phyloP scores from a whole-genome alignment of 2,888 invertebrate genomes.

The Orthonychiurus folsomi region DNA sequence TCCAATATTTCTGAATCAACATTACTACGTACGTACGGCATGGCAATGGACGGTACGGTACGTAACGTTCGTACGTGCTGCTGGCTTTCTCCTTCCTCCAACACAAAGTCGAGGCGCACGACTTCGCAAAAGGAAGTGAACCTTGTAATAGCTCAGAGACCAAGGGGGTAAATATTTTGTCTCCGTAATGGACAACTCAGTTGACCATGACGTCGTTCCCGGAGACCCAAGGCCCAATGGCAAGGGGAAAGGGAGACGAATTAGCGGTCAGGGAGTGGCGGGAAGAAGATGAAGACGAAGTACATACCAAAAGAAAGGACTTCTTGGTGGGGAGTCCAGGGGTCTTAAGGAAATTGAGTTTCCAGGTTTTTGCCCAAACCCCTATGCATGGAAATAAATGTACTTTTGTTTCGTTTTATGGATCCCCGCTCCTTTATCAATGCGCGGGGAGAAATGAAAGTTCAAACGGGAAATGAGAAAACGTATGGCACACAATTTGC shows the following conservation, averaged over 20 bases:
- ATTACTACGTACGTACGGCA: too few species aligned
- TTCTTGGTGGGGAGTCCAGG: too few species aligned
- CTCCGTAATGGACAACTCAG: slow-evolving; percentile 25
- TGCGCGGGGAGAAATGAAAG: slow-evolving; percentile 36
- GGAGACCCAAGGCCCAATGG: too few species aligned
- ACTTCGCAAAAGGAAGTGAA: slow-evolving; percentile 2
- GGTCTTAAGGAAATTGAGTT: neutral
- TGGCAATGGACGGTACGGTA: neutral
- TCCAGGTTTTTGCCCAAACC: neutral
- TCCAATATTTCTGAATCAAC: neutral
- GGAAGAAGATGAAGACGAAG: neutral
- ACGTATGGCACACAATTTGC: slow-evolving; percentile 40
- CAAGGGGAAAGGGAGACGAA: slow-evolving; percentile 1
- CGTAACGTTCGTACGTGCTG: too few species aligned
- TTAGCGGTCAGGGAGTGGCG: slow-evolving; percentile 8
- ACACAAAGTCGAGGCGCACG: neutral
- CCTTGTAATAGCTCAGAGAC: neutral
- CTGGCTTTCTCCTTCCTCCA: neutral
- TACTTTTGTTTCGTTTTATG: slow-evolving; percentile 37
- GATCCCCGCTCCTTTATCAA: slow-evolving; percentile 32
- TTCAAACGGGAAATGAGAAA: slow-evolving; percentile 37
- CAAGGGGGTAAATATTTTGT: slow-evolving; percentile 23
- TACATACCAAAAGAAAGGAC: too few species aligned
- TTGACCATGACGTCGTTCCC: slow-evolving; percentile 29
- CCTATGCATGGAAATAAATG: slow-evolving; percentile 12